A percentile compares a stretch with the other conserved stretches of the same genome.
Conservation (phyloP, 2,888 invertebrate species). For the Melanophora roralis region DNA sequence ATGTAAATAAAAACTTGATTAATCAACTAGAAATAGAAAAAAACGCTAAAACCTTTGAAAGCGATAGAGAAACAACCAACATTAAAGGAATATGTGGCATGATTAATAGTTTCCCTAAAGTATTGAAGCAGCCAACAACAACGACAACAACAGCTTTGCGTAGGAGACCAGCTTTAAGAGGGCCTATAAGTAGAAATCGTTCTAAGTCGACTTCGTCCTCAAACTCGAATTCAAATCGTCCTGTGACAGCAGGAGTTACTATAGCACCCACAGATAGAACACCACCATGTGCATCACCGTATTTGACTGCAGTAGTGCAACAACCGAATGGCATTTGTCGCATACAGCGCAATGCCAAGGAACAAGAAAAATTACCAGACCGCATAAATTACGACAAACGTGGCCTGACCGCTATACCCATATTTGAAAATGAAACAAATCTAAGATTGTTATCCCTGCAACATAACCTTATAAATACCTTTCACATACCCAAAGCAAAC, state of each 20-base stretch:
- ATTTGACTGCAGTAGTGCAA: conserved; percentile 68
- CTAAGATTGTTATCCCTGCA: conserved; percentile 92
- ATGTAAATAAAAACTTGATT: conserved; percentile 38
- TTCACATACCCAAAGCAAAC: conserved; percentile 74
- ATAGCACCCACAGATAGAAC: conserved; percentile 55
- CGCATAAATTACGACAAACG: conserved; percentile 91
- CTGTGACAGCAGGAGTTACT: conserved; percentile 56
- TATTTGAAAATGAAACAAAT: conserved; percentile 87
- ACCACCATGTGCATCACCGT: conserved; percentile 49
- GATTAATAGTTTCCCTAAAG: conserved; percentile 22
- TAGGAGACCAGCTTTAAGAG: conserved; percentile 65
- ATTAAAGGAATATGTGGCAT: background rate
- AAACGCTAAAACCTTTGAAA: conserved; percentile 15
- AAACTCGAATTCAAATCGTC: conserved; percentile 67
- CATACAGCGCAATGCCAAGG: conserved; percentile 84
- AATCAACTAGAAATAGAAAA: conserved; percentile 35
- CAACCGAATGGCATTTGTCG: conserved; percentile 78
- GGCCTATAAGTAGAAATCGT: conserved; percentile 68
- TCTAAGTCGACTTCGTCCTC: conserved; percentile 73
- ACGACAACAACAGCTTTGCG: conserved; percentile 59
- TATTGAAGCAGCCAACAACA: conserved; percentile 55
- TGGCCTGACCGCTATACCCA: conserved; percentile 89
- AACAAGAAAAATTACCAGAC: conserved; percentile 90
- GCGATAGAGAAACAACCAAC: background rate
- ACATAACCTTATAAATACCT: conserved; percentile 88